phyloP scores from a whole-genome alignment of 2,888 invertebrate species.

The Magallana nippona region DNA sequence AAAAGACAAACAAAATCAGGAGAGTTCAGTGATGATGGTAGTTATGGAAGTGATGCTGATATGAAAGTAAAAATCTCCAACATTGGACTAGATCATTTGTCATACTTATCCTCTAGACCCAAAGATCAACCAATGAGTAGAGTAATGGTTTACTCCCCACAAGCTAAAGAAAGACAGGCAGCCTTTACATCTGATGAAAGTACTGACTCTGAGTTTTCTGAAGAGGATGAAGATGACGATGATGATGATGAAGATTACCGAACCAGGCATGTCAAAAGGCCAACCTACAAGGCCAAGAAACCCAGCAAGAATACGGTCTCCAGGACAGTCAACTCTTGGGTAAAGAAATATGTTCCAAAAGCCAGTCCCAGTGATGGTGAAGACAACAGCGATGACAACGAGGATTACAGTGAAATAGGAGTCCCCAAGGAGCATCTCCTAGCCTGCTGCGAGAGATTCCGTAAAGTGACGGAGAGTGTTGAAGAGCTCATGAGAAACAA shows the following conservation, averaged over 20 bases:
- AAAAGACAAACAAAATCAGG: constrained; percentile 8
- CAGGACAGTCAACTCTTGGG: constrained; percentile 17
- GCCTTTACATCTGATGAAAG: constrained; percentile 23
- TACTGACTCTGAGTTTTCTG: constrained; percentile 17
- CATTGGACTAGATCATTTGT: constrained; percentile 19
- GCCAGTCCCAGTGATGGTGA: not conserved
- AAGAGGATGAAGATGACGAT: constrained; percentile 36
- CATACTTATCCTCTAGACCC: not conserved
- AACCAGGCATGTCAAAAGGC: not conserved
- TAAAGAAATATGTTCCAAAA: constrained; percentile 21
- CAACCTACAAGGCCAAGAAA: constrained; percentile 26
- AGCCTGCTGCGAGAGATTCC: constrained; percentile 8
- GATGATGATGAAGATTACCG: constrained; percentile 30
- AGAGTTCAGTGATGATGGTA: constrained; percentile 19
- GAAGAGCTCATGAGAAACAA: constrained; percentile 36
- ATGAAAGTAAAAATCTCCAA: constrained; percentile 1
- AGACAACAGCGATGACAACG: constrained; percentile 13
- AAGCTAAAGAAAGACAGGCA: constrained; percentile 16
- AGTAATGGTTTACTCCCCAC: constrained; percentile 10
- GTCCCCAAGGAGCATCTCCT: constrained; percentile 35
- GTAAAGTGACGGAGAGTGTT: constrained; percentile 24
- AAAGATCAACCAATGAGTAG: not conserved
- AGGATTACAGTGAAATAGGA: constrained; percentile 30
- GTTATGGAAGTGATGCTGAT: not conserved
- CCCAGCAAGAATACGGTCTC: constrained; percentile 6